Percentiles rank a stretch among this genome's conserved stretches.
Evolutionary conservation across 2,113 vertebrate species (phyloP).

Genomic region (Aldabrachelys gigantea): DNA sequence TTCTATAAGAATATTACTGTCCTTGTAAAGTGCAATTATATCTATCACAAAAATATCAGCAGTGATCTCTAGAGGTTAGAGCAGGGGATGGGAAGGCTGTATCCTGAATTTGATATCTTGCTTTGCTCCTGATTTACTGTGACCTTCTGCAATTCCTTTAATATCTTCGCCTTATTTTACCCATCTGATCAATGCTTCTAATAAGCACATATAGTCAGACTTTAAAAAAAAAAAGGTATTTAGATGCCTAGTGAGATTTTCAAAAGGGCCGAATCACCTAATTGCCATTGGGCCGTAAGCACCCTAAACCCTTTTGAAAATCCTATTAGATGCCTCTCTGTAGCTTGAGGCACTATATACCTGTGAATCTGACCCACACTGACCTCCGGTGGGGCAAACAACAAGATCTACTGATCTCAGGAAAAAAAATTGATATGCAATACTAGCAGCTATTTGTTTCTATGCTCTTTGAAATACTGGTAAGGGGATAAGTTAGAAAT

Average conservation of each 20-base stretch:
- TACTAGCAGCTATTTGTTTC: background rate
- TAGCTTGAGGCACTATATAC: background rate
- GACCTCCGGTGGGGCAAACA: background rate
- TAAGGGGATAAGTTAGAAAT: background rate
- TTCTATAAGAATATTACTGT: background rate
- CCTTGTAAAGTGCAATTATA: conserved; percentile 19
- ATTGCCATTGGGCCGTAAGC: background rate
- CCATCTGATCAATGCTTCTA: background rate
- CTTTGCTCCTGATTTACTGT: background rate
- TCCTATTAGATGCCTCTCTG: background rate
- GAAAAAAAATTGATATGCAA: background rate
- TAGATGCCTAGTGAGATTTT: background rate
- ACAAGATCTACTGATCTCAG: background rate
- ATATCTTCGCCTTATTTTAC: background rate
- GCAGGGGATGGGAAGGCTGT: background rate
- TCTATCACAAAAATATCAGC: conserved; percentile 31
- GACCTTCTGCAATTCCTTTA: background rate
- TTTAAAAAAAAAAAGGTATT: background rate
- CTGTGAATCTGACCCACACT: background rate
- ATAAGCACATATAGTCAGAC: background rate
- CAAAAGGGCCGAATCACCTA: background rate
- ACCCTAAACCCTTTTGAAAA: background rate
- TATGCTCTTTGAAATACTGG: background rate
- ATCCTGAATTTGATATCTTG: background rate
- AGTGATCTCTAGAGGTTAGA: background rate